Conservation (phyloP, 2,113 vertebrate genomes). For the Xenopus laevis region DNA sequence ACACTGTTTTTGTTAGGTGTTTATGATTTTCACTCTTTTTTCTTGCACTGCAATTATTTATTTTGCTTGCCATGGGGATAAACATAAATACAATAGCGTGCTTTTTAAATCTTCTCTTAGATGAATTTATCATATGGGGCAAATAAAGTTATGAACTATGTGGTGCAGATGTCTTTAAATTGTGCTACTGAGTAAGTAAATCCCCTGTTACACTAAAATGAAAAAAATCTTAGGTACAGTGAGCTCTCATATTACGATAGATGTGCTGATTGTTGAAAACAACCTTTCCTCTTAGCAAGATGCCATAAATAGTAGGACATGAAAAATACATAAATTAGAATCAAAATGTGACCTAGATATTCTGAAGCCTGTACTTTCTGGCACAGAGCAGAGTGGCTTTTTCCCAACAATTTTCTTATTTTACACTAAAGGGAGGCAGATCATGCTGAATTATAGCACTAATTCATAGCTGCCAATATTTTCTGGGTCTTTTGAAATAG, state of each 20-base stretch:
- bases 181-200: neutral
- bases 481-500: neutral
- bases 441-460: neutral
- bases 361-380: conserved; percentile 16
- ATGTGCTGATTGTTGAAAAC: conserved; percentile 15
- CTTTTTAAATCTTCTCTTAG: neutral
- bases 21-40: too few relatives aligned
- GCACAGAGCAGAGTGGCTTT: conserved; percentile 13
- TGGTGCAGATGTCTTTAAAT: neutral
- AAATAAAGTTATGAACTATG: neutral
- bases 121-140: neutral
- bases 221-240: neutral
- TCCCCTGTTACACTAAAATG: neutral
- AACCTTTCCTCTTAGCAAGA: conserved; percentile 13
- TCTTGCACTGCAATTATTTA: too few relatives aligned
- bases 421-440: conserved; percentile 6
- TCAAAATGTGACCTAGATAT: conserved; percentile 44
- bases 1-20: too few relatives aligned
- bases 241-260: conserved; percentile 8
- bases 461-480: neutral
- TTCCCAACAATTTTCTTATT: conserved; percentile 24
- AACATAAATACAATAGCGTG: too few relatives aligned
- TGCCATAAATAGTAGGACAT: conserved; percentile 31
- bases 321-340: conserved; percentile 45
- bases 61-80: too few relatives aligned